Evolutionary conservation across 2,113 vertebrate species (phyloP), one percentile per base, ranked within the genome.

Genomic region (Rhinoptilus africanus): DNA sequence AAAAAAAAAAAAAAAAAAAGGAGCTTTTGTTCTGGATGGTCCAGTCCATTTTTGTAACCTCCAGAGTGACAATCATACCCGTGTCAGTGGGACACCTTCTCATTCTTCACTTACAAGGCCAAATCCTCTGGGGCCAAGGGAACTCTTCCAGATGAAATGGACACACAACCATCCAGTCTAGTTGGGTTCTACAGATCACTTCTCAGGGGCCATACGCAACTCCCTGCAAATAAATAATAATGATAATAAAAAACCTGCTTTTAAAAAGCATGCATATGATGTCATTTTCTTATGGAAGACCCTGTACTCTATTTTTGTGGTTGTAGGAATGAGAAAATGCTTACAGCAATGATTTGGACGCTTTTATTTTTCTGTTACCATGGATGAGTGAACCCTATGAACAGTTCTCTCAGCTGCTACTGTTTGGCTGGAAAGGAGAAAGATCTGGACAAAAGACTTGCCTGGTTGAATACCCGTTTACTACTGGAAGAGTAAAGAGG

Each of bases 341-440:
- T 88, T 83, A 35, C 12, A 79, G 54, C 3, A 3, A 47, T 63
- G 62, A 74, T 76, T 60, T 69, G 27, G 39, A 80, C 56, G 53
- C 59, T 88, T 82, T 35, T 41, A 48, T 86, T 87, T 86, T 93
- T 83, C 63, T 80, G 41, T 91, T 92, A 54, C 68, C 39, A 53
- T 63, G 75, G 63, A 32, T 47, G 26, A 63, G 26, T 26, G 72
- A 81, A 67, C 45, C 5, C 69, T 85, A 62, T 54, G 50, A 94
- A 79, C 17, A 35, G 32, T 47, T 93, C 15, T 83, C 17, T 75
- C 17, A 69, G n/a, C 51, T 88, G 83, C 35, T 82, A 4, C 27
- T 53, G 26, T 68, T 96, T 53, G 48, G 24, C 17, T 80, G 69
- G 37, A 78, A 86, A 75, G 35, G 92, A 30, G 63, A 91, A 71